phyloP scores from a whole-genome alignment of 2,888 invertebrate genomes.

The Agonum fuliginosum region DNA sequence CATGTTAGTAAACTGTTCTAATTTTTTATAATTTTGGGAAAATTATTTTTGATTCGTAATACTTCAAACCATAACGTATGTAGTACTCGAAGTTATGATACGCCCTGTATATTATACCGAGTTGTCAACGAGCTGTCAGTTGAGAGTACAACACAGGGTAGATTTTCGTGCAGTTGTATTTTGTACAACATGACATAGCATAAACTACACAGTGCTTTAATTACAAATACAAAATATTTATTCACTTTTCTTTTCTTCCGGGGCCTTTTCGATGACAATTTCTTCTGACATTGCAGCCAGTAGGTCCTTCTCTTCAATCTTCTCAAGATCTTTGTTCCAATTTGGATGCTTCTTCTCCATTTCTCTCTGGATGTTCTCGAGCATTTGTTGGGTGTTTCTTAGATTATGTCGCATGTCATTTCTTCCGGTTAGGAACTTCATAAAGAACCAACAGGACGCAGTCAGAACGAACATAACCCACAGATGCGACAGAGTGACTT shows the following conservation, averaged over 20 bases:
- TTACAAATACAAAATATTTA: slow-evolving; percentile 12
- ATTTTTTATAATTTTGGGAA: too few species aligned
- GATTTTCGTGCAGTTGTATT: too few species aligned
- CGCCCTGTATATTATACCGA: too few species aligned
- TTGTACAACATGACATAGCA: background rate
- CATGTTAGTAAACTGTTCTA: too few species aligned
- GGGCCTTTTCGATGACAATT: background rate
- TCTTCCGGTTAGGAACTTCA: slow-evolving; percentile 67
- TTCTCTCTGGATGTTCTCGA: slow-evolving; percentile 67
- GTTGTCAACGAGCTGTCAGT: too few species aligned
- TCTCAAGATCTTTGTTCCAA: slow-evolving; percentile 59
- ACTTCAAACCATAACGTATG: too few species aligned
- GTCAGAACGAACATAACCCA: slow-evolving; percentile 68
- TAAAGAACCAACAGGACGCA: slow-evolving; percentile 68
- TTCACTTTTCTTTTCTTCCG: slow-evolving; percentile 64
- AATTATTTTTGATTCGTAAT: too few species aligned
- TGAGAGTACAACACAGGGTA: too few species aligned
- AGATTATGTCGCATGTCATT: slow-evolving; percentile 68
- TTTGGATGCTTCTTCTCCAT: slow-evolving; percentile 10
- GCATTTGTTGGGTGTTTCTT: slow-evolving; percentile 69
- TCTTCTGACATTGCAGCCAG: background rate
- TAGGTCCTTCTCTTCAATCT: slow-evolving; percentile 65
- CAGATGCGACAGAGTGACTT: slow-evolving; percentile 33
- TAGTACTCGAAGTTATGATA: too few species aligned
- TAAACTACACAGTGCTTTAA: background rate